These are phyloP conservation scores for Rhabdornis inornatus DNA, from an alignment of 2,113 vertebrate genomes.

Conservation along the genomic window DNA sequence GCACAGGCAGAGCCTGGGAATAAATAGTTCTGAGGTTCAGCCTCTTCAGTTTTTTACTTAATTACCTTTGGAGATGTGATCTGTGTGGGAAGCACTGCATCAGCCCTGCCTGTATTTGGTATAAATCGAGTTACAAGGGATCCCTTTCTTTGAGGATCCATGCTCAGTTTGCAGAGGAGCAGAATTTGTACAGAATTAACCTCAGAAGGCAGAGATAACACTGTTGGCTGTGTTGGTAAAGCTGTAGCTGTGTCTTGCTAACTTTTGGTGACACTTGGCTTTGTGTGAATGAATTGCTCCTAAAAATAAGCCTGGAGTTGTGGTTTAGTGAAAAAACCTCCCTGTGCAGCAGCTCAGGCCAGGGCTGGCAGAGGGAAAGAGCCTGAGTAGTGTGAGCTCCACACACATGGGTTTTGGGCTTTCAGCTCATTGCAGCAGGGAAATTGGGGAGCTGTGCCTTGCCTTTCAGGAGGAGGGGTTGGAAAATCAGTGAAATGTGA, in stretches of 20 bases:
- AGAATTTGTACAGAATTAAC: neutral
- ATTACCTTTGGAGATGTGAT: neutral
- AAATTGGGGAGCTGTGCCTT: neutral
- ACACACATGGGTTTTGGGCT: accelerated
- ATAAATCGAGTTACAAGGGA: neutral
- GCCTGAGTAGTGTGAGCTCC: neutral
- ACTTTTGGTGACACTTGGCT: neutral
- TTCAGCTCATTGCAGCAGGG: accelerated
- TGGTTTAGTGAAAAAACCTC: neutral
- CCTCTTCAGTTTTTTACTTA: neutral
- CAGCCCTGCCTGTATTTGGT: neutral
- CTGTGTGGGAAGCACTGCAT: neutral
- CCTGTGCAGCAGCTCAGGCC: neutral
- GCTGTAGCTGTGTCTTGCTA: neutral
- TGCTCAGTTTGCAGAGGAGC: neutral
- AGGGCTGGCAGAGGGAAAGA: neutral
- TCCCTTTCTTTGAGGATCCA: neutral
- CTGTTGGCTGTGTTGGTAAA: neutral
- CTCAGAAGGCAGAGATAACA: neutral
- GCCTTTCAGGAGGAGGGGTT: neutral
- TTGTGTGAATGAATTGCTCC: neutral
- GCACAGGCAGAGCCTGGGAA: neutral
- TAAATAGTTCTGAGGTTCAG: neutral
- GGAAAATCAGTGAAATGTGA: no score
- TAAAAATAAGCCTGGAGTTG: neutral